Conservation (phyloP, 2,888 invertebrate species). For the Macrosoma leucophasiata region DNA sequence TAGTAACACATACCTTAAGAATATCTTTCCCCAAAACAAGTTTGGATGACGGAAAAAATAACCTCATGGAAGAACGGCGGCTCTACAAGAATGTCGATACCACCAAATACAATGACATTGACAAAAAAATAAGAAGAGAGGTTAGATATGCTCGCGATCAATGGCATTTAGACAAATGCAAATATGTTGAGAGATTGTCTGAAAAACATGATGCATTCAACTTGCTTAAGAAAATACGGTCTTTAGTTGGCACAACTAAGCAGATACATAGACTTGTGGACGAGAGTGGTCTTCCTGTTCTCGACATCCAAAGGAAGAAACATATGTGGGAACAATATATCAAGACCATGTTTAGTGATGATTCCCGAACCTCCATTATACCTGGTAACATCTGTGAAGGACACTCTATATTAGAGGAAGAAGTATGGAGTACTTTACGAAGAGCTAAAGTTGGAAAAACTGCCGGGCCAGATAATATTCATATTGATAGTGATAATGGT, state of each 20-base stretch:
- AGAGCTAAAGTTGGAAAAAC: constrained; percentile 15
- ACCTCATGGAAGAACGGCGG: too few species aligned
- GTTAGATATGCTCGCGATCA: constrained; percentile 4
- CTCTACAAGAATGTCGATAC: constrained; percentile 4
- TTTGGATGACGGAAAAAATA: too few species aligned
- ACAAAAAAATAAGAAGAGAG: constrained; percentile 5
- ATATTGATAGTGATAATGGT: constrained; percentile 15
- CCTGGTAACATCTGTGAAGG: neutral
- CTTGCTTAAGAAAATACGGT: constrained; percentile 11
- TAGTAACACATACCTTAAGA: too few species aligned
- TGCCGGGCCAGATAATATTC: constrained; percentile 7
- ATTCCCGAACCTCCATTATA: neutral
- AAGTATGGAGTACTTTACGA: constrained; percentile 11
- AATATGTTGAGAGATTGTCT: constrained; percentile 2
- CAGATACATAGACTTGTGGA: neutral
- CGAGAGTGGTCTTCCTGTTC: neutral
- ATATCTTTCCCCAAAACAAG: too few species aligned
- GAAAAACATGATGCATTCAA: constrained; percentile 13
- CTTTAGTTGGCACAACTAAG: constrained; percentile 1
- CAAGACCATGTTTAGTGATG: constrained; percentile 5
- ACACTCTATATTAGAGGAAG: constrained; percentile 4
- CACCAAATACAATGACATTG: neutral
- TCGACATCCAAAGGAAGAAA: neutral
- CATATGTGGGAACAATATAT: constrained; percentile 10
- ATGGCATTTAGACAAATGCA: constrained; percentile 6